Evolutionary conservation across 2,113 vertebrate genomes (phyloP), one percentile per base, ranked within the genome.

Genomic region (Sitta europaea): DNA sequence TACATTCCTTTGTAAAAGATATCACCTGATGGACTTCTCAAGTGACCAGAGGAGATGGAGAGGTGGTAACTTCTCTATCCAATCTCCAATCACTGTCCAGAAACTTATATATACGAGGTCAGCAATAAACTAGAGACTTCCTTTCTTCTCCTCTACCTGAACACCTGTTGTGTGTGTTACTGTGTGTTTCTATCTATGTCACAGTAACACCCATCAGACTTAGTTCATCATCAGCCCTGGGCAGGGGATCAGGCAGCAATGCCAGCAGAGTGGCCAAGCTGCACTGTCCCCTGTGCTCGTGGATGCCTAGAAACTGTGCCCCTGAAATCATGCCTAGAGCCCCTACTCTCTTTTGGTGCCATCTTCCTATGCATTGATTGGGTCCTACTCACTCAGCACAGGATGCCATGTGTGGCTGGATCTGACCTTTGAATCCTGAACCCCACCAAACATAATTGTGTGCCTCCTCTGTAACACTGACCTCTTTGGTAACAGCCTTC

Each of bases 381-480:
- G n/a, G 66, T 77, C 68, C 54, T 68, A 7, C 36, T 29, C 29
- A 8, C 27, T 70, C 6, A 51, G 42, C 38, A 25, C 0, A 3
- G 78, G 27, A 55, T 80, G 33, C 22, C 2, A 0, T 17, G 4
- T 2, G 1, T 38, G 31, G 19, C 40, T 74, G 28, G 21, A 57
- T 48, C n/a, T 36, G 42, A 20, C 47, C 22, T 81, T 65, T 40
- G 51, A 58, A 33, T 67, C 55, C 50, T 13, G 7, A 77, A 38
- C 25, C 31, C 28, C 42, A 61, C 22, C 1, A 5, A 66, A 40
- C 33, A 28, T n/a, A 36, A 3, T 18, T 0, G 0, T 25, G 11
- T 57, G 31, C 31, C n/a, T 75, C 18, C 33, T 71, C 47, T 59
- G 2, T 38, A 50, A 67, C 2, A 3, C 25, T 1, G 7, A 53